Percentiles rank a stretch among this genome's conserved stretches.
Evolutionary conservation across 2,888 invertebrate species (phyloP).

Genomic region (Stramonita haemastoma): DNA sequence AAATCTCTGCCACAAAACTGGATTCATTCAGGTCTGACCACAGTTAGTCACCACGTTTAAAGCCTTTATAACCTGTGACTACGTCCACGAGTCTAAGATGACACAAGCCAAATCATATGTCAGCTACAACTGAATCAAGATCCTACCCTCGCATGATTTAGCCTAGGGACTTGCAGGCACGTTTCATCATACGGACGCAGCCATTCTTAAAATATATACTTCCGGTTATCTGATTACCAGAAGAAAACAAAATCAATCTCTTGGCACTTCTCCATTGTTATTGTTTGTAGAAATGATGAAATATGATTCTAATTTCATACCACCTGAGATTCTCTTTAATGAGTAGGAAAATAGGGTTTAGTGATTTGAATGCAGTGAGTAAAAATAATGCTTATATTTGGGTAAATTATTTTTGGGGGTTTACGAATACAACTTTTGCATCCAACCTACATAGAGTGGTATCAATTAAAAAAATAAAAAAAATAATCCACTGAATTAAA

Average conservation of each 20-base stretch:
- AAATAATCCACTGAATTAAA: neutral
- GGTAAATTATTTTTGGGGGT: too few relatives aligned
- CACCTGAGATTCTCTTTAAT: too few relatives aligned
- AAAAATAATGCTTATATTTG: too few relatives aligned
- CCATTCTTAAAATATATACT: slow-evolving; percentile 43
- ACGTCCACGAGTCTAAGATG: neutral
- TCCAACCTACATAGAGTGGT: neutral
- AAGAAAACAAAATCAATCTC: neutral
- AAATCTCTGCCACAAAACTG: neutral
- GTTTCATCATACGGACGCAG: slow-evolving; percentile 53
- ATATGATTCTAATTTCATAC: too few relatives aligned
- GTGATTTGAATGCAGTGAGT: too few relatives aligned
- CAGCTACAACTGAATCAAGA: neutral
- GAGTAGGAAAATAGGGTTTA: too few relatives aligned
- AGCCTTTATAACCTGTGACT: too few relatives aligned
- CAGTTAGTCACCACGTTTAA: neutral
- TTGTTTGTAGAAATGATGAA: neutral
- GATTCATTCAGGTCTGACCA: slow-evolving; percentile 10
- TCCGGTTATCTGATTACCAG: neutral
- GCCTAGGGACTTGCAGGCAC: slow-evolving; percentile 33
- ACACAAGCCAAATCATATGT: neutral
- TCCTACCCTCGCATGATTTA: too few relatives aligned
- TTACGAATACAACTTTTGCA: neutral
- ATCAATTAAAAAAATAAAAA: neutral
- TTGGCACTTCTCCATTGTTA: neutral